phyloP scores from a whole-genome alignment of 2,797 vertebrate species.

The Hemitrygon akajei region DNA sequence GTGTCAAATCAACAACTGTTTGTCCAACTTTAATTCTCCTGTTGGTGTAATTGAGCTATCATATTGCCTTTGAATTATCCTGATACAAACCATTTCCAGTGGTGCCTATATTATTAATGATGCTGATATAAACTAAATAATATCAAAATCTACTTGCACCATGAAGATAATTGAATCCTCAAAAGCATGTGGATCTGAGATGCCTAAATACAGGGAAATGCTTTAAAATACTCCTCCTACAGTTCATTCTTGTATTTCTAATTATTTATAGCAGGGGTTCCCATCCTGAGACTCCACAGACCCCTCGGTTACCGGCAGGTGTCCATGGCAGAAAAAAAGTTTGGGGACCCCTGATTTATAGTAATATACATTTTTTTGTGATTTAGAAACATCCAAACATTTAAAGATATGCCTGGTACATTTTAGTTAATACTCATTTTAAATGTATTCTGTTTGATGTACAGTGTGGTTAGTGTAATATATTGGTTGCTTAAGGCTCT shows the following conservation, averaged over 20 bases:
- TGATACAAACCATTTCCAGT: not conserved
- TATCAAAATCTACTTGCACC: not conserved
- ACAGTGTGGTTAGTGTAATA: not conserved
- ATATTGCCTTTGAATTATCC: conserved; percentile 21
- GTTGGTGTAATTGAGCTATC: not conserved
- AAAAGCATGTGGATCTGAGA: not conserved
- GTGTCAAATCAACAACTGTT: not conserved
- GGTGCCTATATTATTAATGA: not conserved
- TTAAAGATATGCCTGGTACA: not conserved
- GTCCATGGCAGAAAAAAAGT: no score
- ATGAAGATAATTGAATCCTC: not conserved
- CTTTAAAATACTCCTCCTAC: not conserved
- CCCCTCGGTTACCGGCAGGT: no score
- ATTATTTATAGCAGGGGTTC: not conserved
- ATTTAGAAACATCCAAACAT: not conserved
- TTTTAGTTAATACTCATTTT: not conserved
- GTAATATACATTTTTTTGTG: not conserved
- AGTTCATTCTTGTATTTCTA: not conserved
- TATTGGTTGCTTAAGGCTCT: conserved; percentile 10
- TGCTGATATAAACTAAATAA: not conserved
- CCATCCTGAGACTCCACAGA: no score
- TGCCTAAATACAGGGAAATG: not conserved
- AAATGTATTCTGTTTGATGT: conserved; percentile 9
- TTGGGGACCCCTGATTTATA: not conserved
- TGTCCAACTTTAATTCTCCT: not conserved